Evolutionary conservation across 2,113 vertebrate genomes (phyloP).

Genomic region (Lampris incognitus): DNA sequence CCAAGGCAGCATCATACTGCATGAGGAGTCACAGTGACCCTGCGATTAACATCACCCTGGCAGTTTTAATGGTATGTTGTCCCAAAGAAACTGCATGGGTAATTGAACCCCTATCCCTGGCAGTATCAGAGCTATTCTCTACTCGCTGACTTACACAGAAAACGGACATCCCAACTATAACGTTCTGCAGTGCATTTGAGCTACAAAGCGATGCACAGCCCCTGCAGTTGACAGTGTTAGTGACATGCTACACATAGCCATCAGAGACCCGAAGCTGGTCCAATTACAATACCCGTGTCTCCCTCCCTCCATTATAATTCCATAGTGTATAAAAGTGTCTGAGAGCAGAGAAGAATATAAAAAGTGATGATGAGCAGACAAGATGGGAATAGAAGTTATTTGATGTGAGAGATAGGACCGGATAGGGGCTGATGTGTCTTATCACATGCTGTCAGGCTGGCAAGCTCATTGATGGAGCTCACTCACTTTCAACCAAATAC

Average conservation of each 20-base stretch:
- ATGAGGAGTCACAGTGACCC: too few relatives aligned
- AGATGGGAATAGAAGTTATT: constrained; percentile 26
- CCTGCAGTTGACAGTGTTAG: neutral
- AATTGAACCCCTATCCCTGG: neutral
- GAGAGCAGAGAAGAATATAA: constrained; percentile 5
- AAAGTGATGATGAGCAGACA: constrained; percentile 18
- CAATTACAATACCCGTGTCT: constrained; percentile 10
- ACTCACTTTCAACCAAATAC: neutral
- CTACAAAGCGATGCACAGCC: too few relatives aligned
- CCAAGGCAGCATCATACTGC: too few relatives aligned
- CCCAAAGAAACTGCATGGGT: too few relatives aligned
- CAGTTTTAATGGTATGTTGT: too few relatives aligned
- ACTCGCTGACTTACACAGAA: too few relatives aligned
- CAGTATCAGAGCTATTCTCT: neutral
- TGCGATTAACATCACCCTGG: too few relatives aligned
- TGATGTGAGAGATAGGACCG: constrained; percentile 14
- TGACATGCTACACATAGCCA: constrained; percentile 10
- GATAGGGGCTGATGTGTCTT: constrained; percentile 19
- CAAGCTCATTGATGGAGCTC: constrained; percentile 15
- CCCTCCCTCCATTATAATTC: neutral
- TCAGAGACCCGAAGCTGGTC: constrained; percentile 6
- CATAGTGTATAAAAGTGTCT: neutral
- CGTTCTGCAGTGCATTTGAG: too few relatives aligned
- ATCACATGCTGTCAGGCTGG: constrained; percentile 31
- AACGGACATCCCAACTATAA: neutral